Evolutionary conservation across 2,888 invertebrate species (phyloP), one percentile per base, ranked within the genome.

Genomic region (Drosophila mimetica): DNA sequence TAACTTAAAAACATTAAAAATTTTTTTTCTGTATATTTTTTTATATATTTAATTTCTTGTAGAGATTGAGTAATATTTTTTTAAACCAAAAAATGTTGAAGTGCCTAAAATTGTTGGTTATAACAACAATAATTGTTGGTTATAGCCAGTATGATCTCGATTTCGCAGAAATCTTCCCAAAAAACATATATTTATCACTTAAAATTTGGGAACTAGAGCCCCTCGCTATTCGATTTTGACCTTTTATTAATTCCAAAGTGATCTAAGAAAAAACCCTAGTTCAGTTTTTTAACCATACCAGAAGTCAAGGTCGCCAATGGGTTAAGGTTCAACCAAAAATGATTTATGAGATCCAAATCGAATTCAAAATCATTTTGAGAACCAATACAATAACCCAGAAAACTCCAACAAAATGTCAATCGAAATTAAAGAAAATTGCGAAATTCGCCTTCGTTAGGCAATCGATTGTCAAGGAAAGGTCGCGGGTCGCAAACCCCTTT

Each of bases 301-400:
- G 14, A 34, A 11, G 13, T 16, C 34, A 22, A 11, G n/a, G 18
- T 11, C 36, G 20, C 14, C 9, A 9, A 32, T 22, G 39, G 48
- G 46, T 47, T 44, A 58, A 67, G 65, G 51, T 58, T 65, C 39
- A 37, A 48, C 22, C 30, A 30, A 47, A 28, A 37, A 28, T 54
- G 53, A 63, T 59, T 53, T 50, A 70, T 84, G 82, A 79, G 76
- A 75, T 82, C 69, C 67, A 73, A 60, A 55, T 59, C 47, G 58
- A 77, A 85, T 77, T 71, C 72, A 79, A 77, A 88, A 87, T 34
- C 58, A 75, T 76, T 69, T 67, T 72, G 46, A 84, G 77, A 86
- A 76, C 34, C 51, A 52, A 50, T 55, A 70, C 58, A 78, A 79
- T 61, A 51, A 61, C 53, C 54, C 61, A 41, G 50, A 69, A 70